Evolutionary conservation across 35 echinoderm and acorn worm species (phyloP), one percentile per base, ranked within the genome.

Genomic region (Lytechinus pictus): DNA sequence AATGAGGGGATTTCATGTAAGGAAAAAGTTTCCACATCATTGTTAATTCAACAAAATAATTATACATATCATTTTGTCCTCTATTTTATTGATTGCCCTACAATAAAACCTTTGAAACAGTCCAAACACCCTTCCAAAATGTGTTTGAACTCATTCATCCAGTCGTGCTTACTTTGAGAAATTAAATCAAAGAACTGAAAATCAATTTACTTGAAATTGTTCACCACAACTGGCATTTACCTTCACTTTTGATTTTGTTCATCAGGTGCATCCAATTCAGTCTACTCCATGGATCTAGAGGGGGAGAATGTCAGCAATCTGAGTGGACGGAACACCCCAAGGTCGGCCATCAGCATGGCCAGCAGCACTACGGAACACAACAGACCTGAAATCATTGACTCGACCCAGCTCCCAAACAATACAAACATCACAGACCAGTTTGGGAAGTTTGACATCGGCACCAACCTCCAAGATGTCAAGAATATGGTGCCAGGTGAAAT

Each of bases 401-500:
- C 97, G 21, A 95, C 97, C 1, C 98, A 97, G 95, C 94, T 99
- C 10, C 96, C 98, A 0, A 99, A 99, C 87, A 99, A 95, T 79
- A 95, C 96, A 87, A 97, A 99, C 89, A 99, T 99, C 87, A 98
- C 98, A 29, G 98, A 99, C 79, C 96, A 96, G 91, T 99, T 99
- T 97, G 98, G 98, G 0, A 99, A 99, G 86, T 99, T 99, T 97
- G 98, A 99, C 27, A 99, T 99, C 89, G 95, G 97, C 27, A 94
- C 92, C 44, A 95, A 96, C 93, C 58, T 99, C 19, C 97, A 99
- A 29, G 96, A 97, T 28, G 93, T 95, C 53, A 90, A 97, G 95
- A 94, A 94, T 53, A 95, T 96, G 95, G 95, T 94, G 8, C 97
- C 97, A 87, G 97, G 97, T 97, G 89, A 28, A 52, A 90, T 90